These are phyloP conservation scores for Epistrophe eligans DNA, from an alignment of 2,888 invertebrate species.

Conservation along the genomic window DNA sequence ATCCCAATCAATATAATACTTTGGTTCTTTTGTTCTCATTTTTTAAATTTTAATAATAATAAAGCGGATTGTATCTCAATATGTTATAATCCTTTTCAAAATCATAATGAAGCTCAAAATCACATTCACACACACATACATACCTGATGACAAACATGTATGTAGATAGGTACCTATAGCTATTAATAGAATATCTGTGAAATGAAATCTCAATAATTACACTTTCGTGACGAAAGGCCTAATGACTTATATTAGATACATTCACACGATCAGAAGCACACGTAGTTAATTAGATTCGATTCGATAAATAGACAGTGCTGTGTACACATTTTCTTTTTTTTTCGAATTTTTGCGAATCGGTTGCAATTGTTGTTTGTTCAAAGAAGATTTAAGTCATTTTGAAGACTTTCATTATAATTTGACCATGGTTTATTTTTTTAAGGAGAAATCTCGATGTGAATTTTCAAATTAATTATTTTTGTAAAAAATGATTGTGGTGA, in stretches of 20 bases:
- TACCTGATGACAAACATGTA: background rate
- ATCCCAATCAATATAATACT: background rate
- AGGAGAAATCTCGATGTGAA: too few species aligned
- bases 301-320: background rate
- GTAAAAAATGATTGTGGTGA: too few species aligned
- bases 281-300: constrained; percentile 50
- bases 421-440: too few species aligned
- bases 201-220: constrained; percentile 48
- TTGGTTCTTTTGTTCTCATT: background rate
- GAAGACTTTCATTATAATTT: too few species aligned
- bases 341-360: too few species aligned
- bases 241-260: constrained; percentile 44
- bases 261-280: constrained; percentile 1
- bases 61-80: constrained; percentile 26
- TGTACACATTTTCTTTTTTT: background rate
- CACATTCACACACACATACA: background rate
- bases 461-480: too few species aligned
- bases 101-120: constrained; percentile 11
- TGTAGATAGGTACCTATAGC: too few species aligned
- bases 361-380: too few species aligned
- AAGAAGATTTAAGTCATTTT: too few species aligned
- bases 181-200: background rate
- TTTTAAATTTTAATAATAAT: constrained; percentile 5
- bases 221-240: constrained; percentile 38
- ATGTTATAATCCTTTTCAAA: constrained; percentile 32